These are phyloP conservation scores for Steromphala cineraria DNA, from an alignment of 2,888 invertebrate genomes.

Conservation along the genomic window DNA sequence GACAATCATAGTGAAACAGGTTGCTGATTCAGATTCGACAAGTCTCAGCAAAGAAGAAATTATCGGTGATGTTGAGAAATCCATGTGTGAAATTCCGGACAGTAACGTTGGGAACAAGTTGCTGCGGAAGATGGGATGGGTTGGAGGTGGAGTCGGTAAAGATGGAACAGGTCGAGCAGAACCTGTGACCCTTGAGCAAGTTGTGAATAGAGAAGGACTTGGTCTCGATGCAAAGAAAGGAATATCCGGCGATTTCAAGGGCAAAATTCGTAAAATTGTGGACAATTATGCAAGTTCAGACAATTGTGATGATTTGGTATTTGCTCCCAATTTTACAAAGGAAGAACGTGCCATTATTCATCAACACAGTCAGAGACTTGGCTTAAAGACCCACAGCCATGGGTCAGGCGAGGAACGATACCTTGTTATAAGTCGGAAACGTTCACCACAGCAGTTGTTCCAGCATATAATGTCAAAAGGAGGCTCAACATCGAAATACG, in stretches of 20 bases:
- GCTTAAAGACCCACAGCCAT: constrained; percentile 78
- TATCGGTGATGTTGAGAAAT: constrained; percentile 53
- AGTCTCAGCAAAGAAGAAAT: constrained; percentile 58
- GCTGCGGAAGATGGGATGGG: constrained; percentile 85
- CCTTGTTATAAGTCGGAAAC: constrained; percentile 78
- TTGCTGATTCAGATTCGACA: constrained; percentile 52
- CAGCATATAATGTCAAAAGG: constrained; percentile 76
- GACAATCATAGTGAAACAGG: constrained; percentile 66
- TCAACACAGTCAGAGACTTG: constrained; percentile 71
- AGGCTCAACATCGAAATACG: constrained; percentile 78
- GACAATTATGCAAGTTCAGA: constrained; percentile 69
- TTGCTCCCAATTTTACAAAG: constrained; percentile 74
- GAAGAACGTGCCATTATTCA: constrained; percentile 77
- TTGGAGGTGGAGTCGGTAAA: constrained; percentile 83
- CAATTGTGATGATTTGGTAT: constrained; percentile 74
- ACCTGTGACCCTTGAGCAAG: constrained; percentile 76
- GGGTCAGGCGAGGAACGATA: constrained; percentile 77
- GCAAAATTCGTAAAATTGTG: constrained; percentile 65
- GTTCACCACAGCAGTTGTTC: constrained; percentile 76
- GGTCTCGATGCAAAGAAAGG: constrained; percentile 60
- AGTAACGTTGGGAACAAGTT: constrained; percentile 79
- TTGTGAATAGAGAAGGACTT: constrained; percentile 70
- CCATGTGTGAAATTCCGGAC: constrained; percentile 43
- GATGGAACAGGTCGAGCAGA: constrained; percentile 81
- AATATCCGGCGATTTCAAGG: constrained; percentile 56